Percentiles rank a stretch among this genome's conserved stretches.
These are phyloP conservation scores for Rhinolophus sinicus DNA, from an alignment of 2,113 vertebrate genomes.

Conservation along the genomic window DNA sequence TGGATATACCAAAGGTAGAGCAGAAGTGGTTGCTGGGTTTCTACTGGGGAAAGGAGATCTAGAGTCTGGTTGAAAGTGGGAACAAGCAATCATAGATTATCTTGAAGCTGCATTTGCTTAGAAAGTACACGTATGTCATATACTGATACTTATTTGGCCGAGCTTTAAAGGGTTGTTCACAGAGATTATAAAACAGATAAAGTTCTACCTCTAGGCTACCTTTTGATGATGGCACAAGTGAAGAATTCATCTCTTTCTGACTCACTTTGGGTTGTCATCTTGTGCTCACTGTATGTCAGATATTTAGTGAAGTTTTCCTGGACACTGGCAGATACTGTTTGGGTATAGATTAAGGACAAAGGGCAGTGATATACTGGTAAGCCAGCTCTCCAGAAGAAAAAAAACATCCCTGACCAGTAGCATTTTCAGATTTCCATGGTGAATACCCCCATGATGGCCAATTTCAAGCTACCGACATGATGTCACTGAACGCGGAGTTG, in stretches of 20 bases:
- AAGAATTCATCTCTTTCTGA: background rate
- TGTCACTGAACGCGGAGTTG: background rate
- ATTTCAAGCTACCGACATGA: slow-evolving; percentile 34
- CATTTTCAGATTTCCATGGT: background rate
- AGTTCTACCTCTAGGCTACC: background rate
- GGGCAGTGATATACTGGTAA: background rate
- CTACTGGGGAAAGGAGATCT: background rate
- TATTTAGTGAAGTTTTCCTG: background rate
- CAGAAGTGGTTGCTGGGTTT: background rate
- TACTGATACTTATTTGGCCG: background rate
- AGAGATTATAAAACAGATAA: background rate
- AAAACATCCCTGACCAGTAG: background rate
- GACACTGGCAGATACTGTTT: background rate
- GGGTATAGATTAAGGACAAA: background rate
- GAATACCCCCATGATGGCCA: background rate
- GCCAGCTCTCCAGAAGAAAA: background rate
- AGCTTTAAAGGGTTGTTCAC: background rate
- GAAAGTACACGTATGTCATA: background rate
- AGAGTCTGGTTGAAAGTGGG: background rate
- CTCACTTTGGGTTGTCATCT: background rate
- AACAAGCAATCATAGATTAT: background rate
- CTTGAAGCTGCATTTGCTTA: background rate
- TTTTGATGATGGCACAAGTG: background rate
- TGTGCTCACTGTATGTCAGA: background rate
- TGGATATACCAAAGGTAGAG: background rate